Percentiles rank a stretch among this genome's conserved stretches.
These are phyloP conservation scores for Spodoptera frugiperda DNA, from an alignment of 1,140 invertebrate species.

Conservation along the genomic window DNA sequence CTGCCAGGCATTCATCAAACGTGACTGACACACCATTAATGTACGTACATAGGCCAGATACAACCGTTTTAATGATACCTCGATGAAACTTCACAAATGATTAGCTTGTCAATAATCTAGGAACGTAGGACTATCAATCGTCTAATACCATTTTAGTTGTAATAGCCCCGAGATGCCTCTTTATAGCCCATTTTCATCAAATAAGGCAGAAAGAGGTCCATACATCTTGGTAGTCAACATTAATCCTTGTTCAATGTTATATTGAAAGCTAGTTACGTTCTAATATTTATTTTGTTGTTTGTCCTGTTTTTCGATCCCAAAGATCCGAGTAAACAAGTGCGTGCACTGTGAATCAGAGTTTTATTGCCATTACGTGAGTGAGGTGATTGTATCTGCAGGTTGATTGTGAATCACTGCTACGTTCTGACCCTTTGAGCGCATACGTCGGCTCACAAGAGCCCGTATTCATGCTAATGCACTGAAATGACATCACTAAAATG, in stretches of 20 bases:
- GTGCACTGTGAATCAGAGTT: background rate
- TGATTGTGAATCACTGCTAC: conserved; percentile 24
- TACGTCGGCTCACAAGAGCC: conserved; percentile 19
- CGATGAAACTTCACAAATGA: conserved; percentile 15
- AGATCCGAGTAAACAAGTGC: background rate
- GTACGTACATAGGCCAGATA: background rate
- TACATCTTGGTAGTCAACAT: background rate
- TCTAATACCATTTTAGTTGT: conserved; percentile 13
- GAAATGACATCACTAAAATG: conserved; percentile 53
- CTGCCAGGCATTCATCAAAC: conserved; percentile 28
- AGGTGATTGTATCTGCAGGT: conserved; percentile 6
- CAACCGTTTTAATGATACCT: conserved; percentile 21
- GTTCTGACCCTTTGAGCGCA: background rate
- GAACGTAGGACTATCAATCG: conserved; percentile 9
- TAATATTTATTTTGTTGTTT: background rate
- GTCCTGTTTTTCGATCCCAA: background rate
- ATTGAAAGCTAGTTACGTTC: background rate
- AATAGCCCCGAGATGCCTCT: conserved; percentile 1
- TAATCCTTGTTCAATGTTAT: conserved; percentile 3
- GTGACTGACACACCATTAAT: conserved; percentile 37
- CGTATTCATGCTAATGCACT: conserved; percentile 47
- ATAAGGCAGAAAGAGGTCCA: conserved; percentile 10
- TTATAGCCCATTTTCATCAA: conserved; percentile 3
- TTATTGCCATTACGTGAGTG: background rate
- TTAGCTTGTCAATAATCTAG: conserved; percentile 14